phyloP scores from a whole-genome alignment of 1,140 invertebrate species.

The Platorchestia sp. region DNA sequence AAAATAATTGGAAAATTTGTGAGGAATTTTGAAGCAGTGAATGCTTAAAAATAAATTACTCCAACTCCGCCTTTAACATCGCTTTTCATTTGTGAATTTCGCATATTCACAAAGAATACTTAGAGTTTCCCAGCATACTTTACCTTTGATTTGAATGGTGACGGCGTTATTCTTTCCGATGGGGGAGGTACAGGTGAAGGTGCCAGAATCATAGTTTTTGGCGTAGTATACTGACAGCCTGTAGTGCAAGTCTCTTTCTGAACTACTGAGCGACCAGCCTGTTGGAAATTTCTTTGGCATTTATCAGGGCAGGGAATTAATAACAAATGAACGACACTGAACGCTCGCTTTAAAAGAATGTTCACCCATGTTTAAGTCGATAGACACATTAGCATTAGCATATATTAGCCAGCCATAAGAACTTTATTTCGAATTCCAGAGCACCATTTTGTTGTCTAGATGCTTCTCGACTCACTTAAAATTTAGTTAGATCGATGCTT shows the following conservation, averaged over 20 bases:
- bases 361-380: too few species aligned
- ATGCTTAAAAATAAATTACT: background rate
- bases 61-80: background rate
- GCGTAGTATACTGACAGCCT: constrained; percentile 86
- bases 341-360: too few species aligned
- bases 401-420: too few species aligned
- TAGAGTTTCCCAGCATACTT: background rate
- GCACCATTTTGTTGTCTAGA: too few species aligned
- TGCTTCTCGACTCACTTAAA: too few species aligned
- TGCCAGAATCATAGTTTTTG: constrained; percentile 84
- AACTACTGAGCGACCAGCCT: constrained; percentile 84
- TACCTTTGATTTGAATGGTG: constrained; percentile 82
- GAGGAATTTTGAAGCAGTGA: background rate
- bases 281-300: constrained; percentile 66
- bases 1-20: background rate
- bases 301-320: background rate
- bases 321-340: too few species aligned
- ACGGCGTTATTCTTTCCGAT: constrained; percentile 85
- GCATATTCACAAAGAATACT: background rate
- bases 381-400: too few species aligned
- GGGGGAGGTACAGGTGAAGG: constrained; percentile 86
- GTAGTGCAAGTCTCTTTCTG: constrained; percentile 85
- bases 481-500: too few species aligned
- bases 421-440: too few species aligned
- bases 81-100: background rate